phyloP scores from a whole-genome alignment of 2,888 invertebrate genomes.

The Sericinus montela region DNA sequence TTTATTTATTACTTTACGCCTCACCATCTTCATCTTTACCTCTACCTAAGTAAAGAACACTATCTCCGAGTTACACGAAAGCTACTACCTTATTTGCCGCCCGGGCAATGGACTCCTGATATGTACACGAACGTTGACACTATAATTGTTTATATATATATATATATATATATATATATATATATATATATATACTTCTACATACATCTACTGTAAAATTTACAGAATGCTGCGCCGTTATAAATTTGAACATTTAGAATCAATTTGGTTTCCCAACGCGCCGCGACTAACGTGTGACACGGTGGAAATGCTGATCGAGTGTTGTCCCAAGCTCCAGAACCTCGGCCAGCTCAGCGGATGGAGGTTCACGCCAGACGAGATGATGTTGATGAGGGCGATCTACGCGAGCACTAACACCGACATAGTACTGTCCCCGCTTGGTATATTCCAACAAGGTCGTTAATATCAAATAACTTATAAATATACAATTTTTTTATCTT shows the following conservation, averaged over 20 bases:
- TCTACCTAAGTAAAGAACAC: no score
- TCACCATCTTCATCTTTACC: no score
- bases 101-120: no score
- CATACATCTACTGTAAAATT: neutral
- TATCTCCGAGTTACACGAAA: no score
- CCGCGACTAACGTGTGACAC: conserved; percentile 81
- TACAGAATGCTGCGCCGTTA: conserved; percentile 82
- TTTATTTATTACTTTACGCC: no score
- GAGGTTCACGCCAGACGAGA: conserved; percentile 82
- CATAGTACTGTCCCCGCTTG: conserved; percentile 81
- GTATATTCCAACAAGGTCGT: conserved; percentile 68
- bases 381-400: conserved; percentile 82
- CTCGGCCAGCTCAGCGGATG: conserved; percentile 84
- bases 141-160: no score
- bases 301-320: conserved; percentile 83
- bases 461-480: conserved; percentile 14
- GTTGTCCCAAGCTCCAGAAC: conserved; percentile 81
- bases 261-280: conserved; percentile 84
- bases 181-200: no score
- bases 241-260: conserved; percentile 81
- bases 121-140: no score
- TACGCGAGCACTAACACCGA: conserved; percentile 83
- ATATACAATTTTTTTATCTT: neutral
- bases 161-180: no score
- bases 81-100: no score